phyloP scores from a whole-genome alignment of 1,140 invertebrate species.

The Drosophila mauritiana region DNA sequence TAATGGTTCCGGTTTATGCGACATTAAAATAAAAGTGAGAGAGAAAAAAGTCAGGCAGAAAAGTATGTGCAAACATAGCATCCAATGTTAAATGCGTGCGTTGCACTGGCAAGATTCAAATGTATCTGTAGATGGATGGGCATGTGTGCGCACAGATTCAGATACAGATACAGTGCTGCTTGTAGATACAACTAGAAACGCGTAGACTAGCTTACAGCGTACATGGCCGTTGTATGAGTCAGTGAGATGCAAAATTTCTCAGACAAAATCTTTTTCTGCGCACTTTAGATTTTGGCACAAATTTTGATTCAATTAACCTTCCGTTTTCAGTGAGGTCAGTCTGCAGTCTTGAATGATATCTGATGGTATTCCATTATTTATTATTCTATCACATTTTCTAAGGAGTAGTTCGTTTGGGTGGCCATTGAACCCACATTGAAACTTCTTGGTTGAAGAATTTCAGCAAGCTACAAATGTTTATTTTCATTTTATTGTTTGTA shows the following conservation, averaged over 20 bases:
- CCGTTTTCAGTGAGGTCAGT: slow-evolving; percentile 36
- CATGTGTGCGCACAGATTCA: neutral
- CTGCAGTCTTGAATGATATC: slow-evolving; percentile 26
- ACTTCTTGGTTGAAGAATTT: neutral
- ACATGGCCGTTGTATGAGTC: slow-evolving; percentile 36
- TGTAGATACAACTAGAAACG: slow-evolving; percentile 53
- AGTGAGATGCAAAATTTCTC: slow-evolving; percentile 19
- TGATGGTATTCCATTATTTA: slow-evolving; percentile 5
- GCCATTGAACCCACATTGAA: slow-evolving; percentile 22
- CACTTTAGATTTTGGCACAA: slow-evolving; percentile 43
- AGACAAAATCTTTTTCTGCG: slow-evolving; percentile 36
- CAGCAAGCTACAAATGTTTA: slow-evolving; percentile 13
- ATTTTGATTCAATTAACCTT: slow-evolving; percentile 70
- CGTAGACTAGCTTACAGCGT: slow-evolving; percentile 40
- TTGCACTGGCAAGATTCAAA: slow-evolving; percentile 65
- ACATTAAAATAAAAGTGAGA: slow-evolving; percentile 63
- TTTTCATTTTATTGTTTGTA: slow-evolving; percentile 6
- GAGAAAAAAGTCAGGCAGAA: slow-evolving; percentile 35
- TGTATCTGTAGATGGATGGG: slow-evolving; percentile 38
- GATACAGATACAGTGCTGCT: slow-evolving; percentile 1
- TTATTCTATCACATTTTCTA: neutral
- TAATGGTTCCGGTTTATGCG: slow-evolving; percentile 66
- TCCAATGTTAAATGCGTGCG: slow-evolving; percentile 70
- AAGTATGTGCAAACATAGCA: slow-evolving; percentile 55
- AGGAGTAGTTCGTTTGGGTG: slow-evolving; percentile 4